Evolutionary conservation across 2,113 vertebrate species (phyloP), one percentile per base, ranked within the genome.

Genomic region (Melanerpes formicivorus): DNA sequence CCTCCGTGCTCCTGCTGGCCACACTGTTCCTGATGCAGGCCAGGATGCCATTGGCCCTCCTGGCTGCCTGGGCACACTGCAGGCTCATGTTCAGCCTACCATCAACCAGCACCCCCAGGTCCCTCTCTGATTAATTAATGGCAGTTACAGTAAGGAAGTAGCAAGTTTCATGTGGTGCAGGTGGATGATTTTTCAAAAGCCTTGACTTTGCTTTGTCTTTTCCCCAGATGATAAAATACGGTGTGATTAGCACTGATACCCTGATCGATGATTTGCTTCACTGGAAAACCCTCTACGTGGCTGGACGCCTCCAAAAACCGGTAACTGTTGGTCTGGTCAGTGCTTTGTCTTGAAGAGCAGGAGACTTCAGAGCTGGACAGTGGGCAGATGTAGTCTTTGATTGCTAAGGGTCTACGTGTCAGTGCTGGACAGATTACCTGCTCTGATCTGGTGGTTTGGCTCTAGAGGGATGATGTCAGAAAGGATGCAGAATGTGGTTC

Each of bases 301-400:
- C 99, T 67, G 99, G 99, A 71, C 98, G 99, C 50, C 98, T 99
- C 14, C 99, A 99, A 73, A 99, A 99, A 93, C 99, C 99, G 32
- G 99, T 99, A 91, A 98, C 97, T 96, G 16, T 70, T 52, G 3
- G 14, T 64, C 44, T 72, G 8, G 72, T 94, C 29, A 2, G 6
- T 64, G 80, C 18, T 23, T 18, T 69, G 44, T 54, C 67, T 91
- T 80, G 50, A 89, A 76, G 70, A 25, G 74, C 29, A 75, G 66
- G 64, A 72, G 64, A 56, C 64, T 14, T 16, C 48, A 85, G 64
- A 76, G 40, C 72, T 91, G 84, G 48, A 10, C 88, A 82, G 59
- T 2, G 25, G 75, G 5, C 27, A 40, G 11, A 11, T 67, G n/a
- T 54, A 14, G 29, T 34, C 19, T 69, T 37, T 23, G 30, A 44